A percentile compares a stretch with the other conserved stretches of the same genome.
Evolutionary conservation across 2,113 vertebrate genomes (phyloP).

Genomic region (Myotis brandtii): DNA sequence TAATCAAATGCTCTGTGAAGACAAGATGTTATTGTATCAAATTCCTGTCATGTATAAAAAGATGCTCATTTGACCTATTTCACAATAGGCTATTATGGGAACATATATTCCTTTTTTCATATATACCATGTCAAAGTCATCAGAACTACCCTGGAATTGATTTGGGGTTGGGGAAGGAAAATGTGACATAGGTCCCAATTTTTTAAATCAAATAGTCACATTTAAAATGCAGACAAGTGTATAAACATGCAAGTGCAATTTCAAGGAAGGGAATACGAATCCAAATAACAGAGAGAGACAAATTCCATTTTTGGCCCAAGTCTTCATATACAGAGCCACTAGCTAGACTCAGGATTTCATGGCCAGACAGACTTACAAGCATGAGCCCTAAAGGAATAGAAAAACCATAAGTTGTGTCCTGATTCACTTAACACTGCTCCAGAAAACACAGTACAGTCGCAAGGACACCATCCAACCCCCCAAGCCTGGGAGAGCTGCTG

Average conservation of each 20-base stretch:
- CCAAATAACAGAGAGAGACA: background rate
- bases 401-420: background rate
- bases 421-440: background rate
- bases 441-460: background rate
- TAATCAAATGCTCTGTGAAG: conserved; percentile 76
- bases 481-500: background rate
- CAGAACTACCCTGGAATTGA: background rate
- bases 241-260: background rate
- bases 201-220: conserved; percentile 32
- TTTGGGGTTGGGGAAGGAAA: background rate
- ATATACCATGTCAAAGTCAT: conserved; percentile 36
- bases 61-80: conserved; percentile 56
- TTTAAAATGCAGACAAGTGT: background rate
- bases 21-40: conserved; percentile 60
- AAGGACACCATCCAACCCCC: background rate
- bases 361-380: background rate
- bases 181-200: background rate
- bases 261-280: background rate
- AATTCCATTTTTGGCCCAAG: background rate
- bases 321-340: background rate
- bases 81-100: background rate
- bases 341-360: background rate
- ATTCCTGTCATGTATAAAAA: conserved; percentile 57
- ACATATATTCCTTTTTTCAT: conserved; percentile 4
- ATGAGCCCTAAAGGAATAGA: background rate